Conservation (phyloP, 2,888 invertebrate species). For the Silvanus unidentatus region DNA sequence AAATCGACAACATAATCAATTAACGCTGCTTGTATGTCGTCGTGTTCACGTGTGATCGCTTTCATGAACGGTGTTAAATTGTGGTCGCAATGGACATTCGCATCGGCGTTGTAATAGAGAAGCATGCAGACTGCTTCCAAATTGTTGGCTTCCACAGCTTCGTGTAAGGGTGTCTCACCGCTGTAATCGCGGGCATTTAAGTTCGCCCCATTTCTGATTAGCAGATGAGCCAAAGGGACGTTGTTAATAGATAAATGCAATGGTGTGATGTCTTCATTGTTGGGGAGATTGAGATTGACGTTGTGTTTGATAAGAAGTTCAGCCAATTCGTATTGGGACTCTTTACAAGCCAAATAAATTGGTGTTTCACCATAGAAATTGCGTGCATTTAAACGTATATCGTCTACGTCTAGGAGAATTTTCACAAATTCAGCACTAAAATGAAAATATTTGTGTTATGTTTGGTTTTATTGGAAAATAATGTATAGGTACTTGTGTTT, state of each 20-base stretch:
- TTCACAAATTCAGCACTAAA: too few relatives aligned
- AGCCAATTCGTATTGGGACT: conserved; percentile 15
- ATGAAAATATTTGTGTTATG: too few relatives aligned
- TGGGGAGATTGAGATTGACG: conserved; percentile 27
- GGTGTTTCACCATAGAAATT: conserved; percentile 31
- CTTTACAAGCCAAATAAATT: conserved; percentile 23
- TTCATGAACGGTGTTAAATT: conserved; percentile 29
- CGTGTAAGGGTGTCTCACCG: conserved; percentile 29
- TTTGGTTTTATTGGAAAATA: too few relatives aligned
- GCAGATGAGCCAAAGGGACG: conserved; percentile 20
- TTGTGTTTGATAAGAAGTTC: conserved; percentile 24
- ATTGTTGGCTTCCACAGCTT: conserved; percentile 20
- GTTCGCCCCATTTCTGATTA: conserved; percentile 30
- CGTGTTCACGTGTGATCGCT: conserved; percentile 18
- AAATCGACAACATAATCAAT: conserved; percentile 29
- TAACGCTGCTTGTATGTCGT: conserved; percentile 21
- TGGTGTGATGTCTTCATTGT: conserved; percentile 24
- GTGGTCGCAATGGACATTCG: conserved; percentile 19
- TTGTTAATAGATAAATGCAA: conserved; percentile 27
- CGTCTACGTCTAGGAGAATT: too few relatives aligned
- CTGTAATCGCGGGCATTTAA: conserved; percentile 25
- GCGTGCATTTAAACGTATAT: conserved; percentile 19
- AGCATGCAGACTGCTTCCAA: conserved; percentile 30
- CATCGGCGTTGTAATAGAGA: conserved; percentile 32
- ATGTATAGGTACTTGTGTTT: conserved; percentile 27